Conservation (phyloP, 2,797 vertebrate genomes). For the Helicolenus hilgendorfi region DNA sequence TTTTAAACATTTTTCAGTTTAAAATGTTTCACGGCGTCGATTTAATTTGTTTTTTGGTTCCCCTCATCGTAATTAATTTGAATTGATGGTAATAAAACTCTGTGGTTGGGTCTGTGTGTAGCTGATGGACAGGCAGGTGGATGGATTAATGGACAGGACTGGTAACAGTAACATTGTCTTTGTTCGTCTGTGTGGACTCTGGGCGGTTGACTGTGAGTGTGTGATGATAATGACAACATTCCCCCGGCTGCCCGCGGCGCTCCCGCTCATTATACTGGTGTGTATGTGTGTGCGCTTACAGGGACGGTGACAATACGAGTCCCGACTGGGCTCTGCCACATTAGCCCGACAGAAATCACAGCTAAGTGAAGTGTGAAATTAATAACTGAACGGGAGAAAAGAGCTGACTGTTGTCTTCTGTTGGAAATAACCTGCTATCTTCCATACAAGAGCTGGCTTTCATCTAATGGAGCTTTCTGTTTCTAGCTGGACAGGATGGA, state of each 20-base stretch:
- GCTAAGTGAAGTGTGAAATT: conserved; percentile 60
- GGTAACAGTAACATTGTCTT: neutral
- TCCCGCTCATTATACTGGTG: conserved; percentile 11
- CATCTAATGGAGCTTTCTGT: neutral
- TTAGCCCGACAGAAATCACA: conserved; percentile 43
- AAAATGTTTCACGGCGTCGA: neutral
- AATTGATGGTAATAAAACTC: neutral
- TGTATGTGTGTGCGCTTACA: neutral
- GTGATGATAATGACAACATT: neutral
- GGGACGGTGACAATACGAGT: neutral
- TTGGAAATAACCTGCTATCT: neutral
- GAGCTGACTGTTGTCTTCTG: conserved; percentile 25
- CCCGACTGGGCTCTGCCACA: conserved; percentile 26
- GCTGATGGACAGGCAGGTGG: no score
- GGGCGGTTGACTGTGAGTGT: neutral
- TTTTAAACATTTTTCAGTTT: neutral
- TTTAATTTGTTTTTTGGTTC: neutral
- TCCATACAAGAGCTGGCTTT: no score
- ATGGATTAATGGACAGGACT: neutral
- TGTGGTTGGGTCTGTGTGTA: neutral
- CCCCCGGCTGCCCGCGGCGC: neutral
- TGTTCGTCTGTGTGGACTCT: neutral
- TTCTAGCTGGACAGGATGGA: neutral
- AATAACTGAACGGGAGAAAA: conserved; percentile 29
- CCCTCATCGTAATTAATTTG: neutral